Percentiles rank a stretch among this genome's conserved stretches.
These are phyloP conservation scores for Tetrao urogallus DNA, from an alignment of 2,113 vertebrate genomes.

Conservation along the genomic window DNA sequence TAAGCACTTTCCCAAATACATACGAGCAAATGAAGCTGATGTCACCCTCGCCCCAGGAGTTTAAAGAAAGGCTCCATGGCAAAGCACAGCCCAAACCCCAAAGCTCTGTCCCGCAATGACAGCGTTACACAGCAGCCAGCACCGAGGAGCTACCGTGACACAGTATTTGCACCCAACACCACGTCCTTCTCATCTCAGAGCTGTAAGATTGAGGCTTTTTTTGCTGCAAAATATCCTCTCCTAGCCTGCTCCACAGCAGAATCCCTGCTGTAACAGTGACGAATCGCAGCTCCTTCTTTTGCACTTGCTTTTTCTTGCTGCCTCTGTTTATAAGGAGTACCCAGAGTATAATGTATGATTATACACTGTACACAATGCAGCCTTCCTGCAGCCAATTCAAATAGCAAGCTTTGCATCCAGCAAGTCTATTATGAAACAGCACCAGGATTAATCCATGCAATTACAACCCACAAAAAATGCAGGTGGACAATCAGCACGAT, in stretches of 20 bases:
- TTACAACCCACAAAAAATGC: neutral
- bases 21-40: constrained; percentile 56
- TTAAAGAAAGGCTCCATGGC: neutral
- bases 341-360: neutral
- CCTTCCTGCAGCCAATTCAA: constrained; percentile 15
- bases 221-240: neutral
- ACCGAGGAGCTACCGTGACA: neutral
- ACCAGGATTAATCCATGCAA: constrained; percentile 36
- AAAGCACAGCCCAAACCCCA: neutral
- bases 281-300: neutral
- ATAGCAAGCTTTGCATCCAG: constrained; percentile 1
- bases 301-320: neutral
- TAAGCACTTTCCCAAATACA: constrained; percentile 77
- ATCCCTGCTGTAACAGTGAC: neutral
- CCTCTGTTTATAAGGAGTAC: neutral
- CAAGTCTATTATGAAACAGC: constrained; percentile 21
- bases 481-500: neutral
- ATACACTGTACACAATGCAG: neutral
- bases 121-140: neutral
- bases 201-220: neutral
- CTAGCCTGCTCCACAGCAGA: neutral
- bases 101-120: neutral
- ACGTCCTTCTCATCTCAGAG: neutral
- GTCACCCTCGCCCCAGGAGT: constrained; percentile 25
- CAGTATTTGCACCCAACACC: neutral